Percentiles rank a stretch among this genome's conserved stretches.
These are phyloP conservation scores for Aphis gossypii DNA, from an alignment of 1,140 invertebrate genomes.

Conservation along the genomic window DNA sequence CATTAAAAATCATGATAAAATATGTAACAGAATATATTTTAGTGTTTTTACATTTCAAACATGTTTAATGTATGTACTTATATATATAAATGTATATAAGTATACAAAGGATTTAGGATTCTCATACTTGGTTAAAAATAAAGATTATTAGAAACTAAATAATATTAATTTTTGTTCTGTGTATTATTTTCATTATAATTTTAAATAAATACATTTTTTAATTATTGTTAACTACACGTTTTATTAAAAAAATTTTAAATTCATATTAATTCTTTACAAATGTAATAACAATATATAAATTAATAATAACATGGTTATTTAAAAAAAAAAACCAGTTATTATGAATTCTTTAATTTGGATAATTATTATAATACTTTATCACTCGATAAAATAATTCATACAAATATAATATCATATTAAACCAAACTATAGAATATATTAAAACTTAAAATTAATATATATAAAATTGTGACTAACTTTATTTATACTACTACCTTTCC, in stretches of 20 bases:
- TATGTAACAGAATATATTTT: neutral
- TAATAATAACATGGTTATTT: neutral
- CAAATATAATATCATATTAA: neutral
- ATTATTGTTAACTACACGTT: too few species aligned
- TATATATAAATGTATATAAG: too few species aligned
- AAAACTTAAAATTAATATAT: neutral
- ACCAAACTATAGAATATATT: too few species aligned
- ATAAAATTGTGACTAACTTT: neutral
- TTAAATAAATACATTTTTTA: neutral
- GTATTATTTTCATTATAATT: too few species aligned
- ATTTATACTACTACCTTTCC: neutral
- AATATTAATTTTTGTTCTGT: too few species aligned
- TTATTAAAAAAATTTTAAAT: neutral
- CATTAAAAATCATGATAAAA: neutral
- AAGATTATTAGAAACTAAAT: neutral
- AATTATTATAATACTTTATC: too few species aligned
- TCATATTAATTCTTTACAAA: neutral
- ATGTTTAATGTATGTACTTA: neutral
- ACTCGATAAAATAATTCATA: too few species aligned
- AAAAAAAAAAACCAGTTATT: neutral
- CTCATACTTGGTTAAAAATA: neutral
- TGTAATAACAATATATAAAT: neutral
- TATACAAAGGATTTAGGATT: neutral
- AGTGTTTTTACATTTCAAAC: neutral
- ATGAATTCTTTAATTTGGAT: neutral